Base-by-base conservation (phyloP, 2,797 vertebrate species). In the Notolabrus celidotus region DNA sequence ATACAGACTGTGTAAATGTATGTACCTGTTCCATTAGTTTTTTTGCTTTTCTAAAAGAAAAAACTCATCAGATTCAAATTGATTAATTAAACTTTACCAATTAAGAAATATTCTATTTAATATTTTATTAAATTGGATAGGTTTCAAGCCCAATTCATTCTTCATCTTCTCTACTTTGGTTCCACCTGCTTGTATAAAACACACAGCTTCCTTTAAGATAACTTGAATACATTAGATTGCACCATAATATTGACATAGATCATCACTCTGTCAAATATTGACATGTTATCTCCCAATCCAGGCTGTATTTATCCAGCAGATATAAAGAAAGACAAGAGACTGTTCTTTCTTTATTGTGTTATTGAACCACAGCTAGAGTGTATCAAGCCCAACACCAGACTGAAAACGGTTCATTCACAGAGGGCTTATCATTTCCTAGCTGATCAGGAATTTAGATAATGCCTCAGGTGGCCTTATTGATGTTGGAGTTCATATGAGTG, bases 391-490 rank as follows among this genome's bases (percentile, higher is more conserved):
- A 41, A 55, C 25, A 20, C 10, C 23, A 51, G 7, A 19, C 25
- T 66, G 20, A 54, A 56, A 54, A 34, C 19, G 1, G 41, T 54
- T 47, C 14, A 12, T 33, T 65, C 9, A 36, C 27, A 17, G 22
- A 7, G 1, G 5, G 17, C 25, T 34, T 42, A 61, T 61, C 38
- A 67, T 50, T 55, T 45, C 43, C 8, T 14, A 25, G 4, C 45
- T 51, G 58, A 62, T 45, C 17, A 22, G 17, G 43, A n/a, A 60
- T 67, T 61, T 19, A 50, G 29, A 62, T 51, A 31, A 23, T 39
- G 57, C 31, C 38, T 29, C n/a, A 15, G 29, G 16, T 5, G 3
- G 19, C 41, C 39, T 50, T 31, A 62, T 56, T 74, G 16, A 45
- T 38, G 27, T 33, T 20, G 16, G 39, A 19, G 17, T 60, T 58